phyloP scores from a whole-genome alignment of 2,888 invertebrate species.

The Dryobota labecula region DNA sequence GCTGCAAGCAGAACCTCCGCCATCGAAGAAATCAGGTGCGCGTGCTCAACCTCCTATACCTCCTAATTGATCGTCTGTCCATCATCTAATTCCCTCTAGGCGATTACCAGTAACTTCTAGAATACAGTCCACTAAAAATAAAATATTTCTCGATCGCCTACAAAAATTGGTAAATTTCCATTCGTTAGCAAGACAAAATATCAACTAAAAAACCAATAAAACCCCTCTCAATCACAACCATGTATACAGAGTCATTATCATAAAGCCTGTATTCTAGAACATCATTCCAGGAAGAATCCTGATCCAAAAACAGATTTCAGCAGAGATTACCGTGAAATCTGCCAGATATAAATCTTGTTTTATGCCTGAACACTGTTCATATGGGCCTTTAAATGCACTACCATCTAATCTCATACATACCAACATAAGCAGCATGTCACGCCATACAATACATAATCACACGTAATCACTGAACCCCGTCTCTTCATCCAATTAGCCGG shows the following conservation, averaged over 20 bases:
- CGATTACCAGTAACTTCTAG: too few species aligned
- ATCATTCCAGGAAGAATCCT: neutral
- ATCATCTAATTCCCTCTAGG: too few species aligned
- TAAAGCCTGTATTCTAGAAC: neutral
- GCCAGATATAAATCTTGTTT: neutral
- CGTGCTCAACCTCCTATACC: too few species aligned
- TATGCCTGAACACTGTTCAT: constrained; percentile 10
- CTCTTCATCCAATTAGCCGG: constrained; percentile 61
- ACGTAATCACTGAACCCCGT: constrained; percentile 53
- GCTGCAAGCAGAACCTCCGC: too few species aligned
- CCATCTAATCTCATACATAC: constrained; percentile 33
- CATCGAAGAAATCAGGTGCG: too few species aligned
- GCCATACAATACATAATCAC: constrained; percentile 52
- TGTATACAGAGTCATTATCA: too few species aligned
- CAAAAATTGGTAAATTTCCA: too few species aligned
- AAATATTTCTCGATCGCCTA: too few species aligned
- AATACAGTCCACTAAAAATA: too few species aligned
- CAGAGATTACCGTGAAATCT: neutral
- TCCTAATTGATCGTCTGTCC: too few species aligned
- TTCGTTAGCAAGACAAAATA: neutral
- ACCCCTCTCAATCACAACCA: too few species aligned
- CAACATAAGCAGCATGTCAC: constrained; percentile 19
- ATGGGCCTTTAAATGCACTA: constrained; percentile 24
- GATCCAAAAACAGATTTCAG: neutral
- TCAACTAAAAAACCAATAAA: neutral